Base-by-base conservation (phyloP, 2,797 vertebrate species). In the Naso thynnoides region DNA sequence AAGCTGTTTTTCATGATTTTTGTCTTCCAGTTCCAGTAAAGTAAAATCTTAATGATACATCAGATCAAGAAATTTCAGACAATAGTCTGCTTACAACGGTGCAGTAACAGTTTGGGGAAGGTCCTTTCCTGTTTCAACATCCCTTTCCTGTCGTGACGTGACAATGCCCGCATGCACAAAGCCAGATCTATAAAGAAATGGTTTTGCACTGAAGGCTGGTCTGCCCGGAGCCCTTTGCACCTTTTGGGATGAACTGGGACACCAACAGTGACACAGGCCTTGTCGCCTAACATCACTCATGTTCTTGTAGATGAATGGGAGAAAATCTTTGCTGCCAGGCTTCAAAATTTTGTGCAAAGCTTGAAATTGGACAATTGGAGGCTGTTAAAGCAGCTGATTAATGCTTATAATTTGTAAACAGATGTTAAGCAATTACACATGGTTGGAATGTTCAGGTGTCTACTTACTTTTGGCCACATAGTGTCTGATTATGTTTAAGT, bases 121-220 rank as follows among this genome's bases (percentile, higher is more conserved):
- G 77, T 65, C 70, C 14, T 81, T 86, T 89, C 87, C 83, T 87
- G 75, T 81, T 87, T 85, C 61, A 75, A 67, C 73, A 73, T 81
- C 62, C 78, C 63, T 60, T 84, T 84, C 84, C 86, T 82, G 76
- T 78, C 64, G 47, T 52, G 70, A 65, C 3, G 38, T 49, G 50
- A 67, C 14, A 2, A 23, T 36, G 1, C 39, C 38, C 47, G 10
- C 1, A 6, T 26, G 36, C 27, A 38, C 61, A 39, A 48, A 74
- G 50, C 1, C 13, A 9, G 23, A 77, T 50, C 45, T 42, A 23
- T 33, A 58, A 59, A 72, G 49, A 68, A 69, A 36, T 31, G 21
- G n/a, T 61, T 70, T 54, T 27, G 2, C 29, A 16, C 44, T 11
- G 21, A 13, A 23, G 31, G 10, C 18, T 36, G 45, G 11, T 24